Base-by-base conservation (phyloP, 2,113 vertebrate species). In the Entosphenus tridentatus region DNA sequence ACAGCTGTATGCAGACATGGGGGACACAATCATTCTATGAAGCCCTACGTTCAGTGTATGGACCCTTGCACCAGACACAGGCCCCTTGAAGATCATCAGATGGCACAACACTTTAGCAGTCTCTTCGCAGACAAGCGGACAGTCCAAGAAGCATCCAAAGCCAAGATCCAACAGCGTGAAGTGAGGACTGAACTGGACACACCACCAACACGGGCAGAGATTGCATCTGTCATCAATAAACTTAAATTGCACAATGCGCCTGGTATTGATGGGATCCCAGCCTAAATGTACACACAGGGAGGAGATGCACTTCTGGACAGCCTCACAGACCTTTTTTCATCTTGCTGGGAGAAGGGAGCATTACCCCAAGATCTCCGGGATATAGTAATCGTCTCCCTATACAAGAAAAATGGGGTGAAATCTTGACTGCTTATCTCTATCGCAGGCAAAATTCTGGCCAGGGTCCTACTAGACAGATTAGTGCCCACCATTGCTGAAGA, bases 261-360 rank as follows among this genome's bases (percentile, higher is more conserved):
- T 14, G 58, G 58, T 14, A 62, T 62, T 3, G 58, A 62, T 62
- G 58, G 58, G 16, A 62, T 17, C 16, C 58, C 58, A 62, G 58
- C 58, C 13, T 13, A 62, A 8, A 8, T 62, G 16, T 62, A 62
- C 58, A 62, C 13, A 3, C 6, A 62, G 16, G 58, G 58, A 14
- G 58, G 58, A 62, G 58, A 62, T 62, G 58, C 16, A 62, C 58
- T 62, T 62, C 58, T 62, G 58, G 39, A 39, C 39, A 39, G 39
- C 39, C 39, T 39, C 39, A 39, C 39, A 39, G 39, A 39, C 39
- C 39, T 39, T 39, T 39, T 39, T 39, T 39, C 39, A 39, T 39
- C 39, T 39, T 39, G 39, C 39, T 39, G 39, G 39, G 39, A 39
- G 39, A 39, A 39, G 39, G 39, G 39, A 39, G 39, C 39, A 39